Evolutionary conservation across 2,113 vertebrate genomes (phyloP).

Genomic region (Isichthys henryi): DNA sequence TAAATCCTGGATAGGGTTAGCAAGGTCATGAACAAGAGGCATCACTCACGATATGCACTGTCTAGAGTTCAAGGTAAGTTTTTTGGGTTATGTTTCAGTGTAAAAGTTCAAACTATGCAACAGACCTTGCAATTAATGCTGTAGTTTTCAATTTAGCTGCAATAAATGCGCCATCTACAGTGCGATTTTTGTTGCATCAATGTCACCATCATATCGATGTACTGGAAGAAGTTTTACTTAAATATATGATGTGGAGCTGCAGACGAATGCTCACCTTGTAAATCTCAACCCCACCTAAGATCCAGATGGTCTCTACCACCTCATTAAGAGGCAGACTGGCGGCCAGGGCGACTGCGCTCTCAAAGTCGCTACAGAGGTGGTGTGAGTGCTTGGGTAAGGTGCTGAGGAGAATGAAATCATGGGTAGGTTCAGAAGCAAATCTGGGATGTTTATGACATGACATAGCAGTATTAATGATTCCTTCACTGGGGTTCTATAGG

Average conservation of each 20-base stretch:
- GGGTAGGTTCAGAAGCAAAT: neutral
- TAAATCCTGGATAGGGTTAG: neutral
- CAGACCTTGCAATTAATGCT: neutral
- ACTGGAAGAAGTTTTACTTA: neutral
- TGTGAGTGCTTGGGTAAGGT: conserved; percentile 51
- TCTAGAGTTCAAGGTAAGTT: neutral
- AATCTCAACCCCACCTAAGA: conserved; percentile 54
- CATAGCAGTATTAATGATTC: neutral
- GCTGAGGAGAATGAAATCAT: conserved; percentile 37
- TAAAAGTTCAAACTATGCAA: neutral
- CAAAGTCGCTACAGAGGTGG: conserved; percentile 55
- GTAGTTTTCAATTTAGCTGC: neutral
- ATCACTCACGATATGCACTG: neutral
- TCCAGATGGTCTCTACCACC: conserved; percentile 64
- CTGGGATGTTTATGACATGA: neutral
- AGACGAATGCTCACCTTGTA: conserved; percentile 51
- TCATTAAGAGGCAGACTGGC: conserved; percentile 40
- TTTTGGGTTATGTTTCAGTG: neutral
- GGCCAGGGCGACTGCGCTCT: conserved; percentile 42
- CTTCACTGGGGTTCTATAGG: neutral
- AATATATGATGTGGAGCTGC: neutral
- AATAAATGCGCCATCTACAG: neutral
- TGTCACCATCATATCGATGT: neutral
- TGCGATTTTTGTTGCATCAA: neutral
- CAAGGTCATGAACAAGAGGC: neutral